Percentiles rank a stretch among this genome's conserved stretches.
Evolutionary conservation across 2,797 vertebrate species (phyloP).

Genomic region (Agapornis canus): DNA sequence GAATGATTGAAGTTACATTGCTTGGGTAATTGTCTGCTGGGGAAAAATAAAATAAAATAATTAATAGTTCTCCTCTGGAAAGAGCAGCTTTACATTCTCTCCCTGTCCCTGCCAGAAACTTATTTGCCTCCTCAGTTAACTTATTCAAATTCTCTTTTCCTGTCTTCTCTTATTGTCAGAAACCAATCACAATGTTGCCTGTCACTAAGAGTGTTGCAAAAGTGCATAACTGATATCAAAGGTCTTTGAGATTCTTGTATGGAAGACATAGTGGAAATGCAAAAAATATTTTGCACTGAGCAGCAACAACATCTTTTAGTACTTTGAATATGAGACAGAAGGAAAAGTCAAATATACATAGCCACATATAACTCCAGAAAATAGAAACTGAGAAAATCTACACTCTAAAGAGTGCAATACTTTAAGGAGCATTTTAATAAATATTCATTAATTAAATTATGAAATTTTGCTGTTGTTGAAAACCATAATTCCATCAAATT

Average conservation of each 20-base stretch:
- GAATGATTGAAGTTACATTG: not conserved
- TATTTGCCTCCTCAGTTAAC: not conserved
- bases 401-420: not conserved
- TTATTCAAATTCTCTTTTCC: constrained; percentile 5
- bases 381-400: not conserved
- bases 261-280: not conserved
- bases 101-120: not conserved
- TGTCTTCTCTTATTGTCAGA: not conserved
- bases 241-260: not conserved
- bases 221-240: not conserved
- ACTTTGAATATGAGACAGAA: not conserved
- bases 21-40: not conserved
- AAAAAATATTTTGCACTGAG: not conserved
- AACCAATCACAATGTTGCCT: not conserved
- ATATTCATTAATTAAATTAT: not conserved
- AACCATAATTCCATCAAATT: not conserved
- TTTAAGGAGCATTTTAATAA: not conserved
- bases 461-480: not conserved
- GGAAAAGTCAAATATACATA: not conserved
- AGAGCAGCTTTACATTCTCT: not conserved
- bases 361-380: not conserved
- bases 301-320: not conserved
- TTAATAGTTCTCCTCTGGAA: not conserved
- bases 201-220: not conserved
- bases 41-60: not conserved